Base-by-base conservation (phyloP, 1,140 invertebrate species). In the Gryllus bimaculatus region DNA sequence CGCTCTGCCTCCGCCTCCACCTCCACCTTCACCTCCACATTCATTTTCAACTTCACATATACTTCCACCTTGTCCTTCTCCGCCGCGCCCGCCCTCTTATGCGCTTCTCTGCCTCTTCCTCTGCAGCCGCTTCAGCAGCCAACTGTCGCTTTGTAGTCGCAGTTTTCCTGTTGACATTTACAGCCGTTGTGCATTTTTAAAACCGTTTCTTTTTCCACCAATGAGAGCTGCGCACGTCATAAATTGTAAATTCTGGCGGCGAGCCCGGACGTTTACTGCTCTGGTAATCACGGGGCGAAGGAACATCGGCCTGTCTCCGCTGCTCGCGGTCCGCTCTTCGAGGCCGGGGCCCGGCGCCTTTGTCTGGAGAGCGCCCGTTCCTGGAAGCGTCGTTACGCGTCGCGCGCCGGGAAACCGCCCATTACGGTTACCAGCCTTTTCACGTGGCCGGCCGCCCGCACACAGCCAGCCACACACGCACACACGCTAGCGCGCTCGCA, bases 101-200 rank as follows among this genome's bases (percentile, higher is more conserved):
- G 18, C 26, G 10, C 54, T 18, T 66, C 54, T 10, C 18, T 18
- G 54, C 54, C 54, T 18, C 18, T 10, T 18, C 18, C 54, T 10
- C 54, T 18, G 26, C 54, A 66, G 10, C 2, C 54, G 54, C 54
- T 66, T 18, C 54, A 10, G 54, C 54, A 66, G 54, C 54, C 54
- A 18, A 66, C 54, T 66, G 54, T 66, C 54, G 54, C 54, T 66
- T 66, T 66, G 54, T 66, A 66, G 54, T 66, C 54, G 54, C 54
- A 66, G 54, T 66, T 66, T 66, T 66, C 54, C 54, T 66, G 54
- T 66, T 66, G 54, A 66, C 54, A 66, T 66, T 66, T 66, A 66
- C 54, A 66, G 54, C 54, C 54, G 54, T 66, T 66, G 54, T 66
- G 54, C 54, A 66, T 66, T 66, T 66, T 66, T 66, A 66, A 66